Evolutionary conservation across 2,888 invertebrate genomes (phyloP).

Genomic region (Agrotis exclamationis): DNA sequence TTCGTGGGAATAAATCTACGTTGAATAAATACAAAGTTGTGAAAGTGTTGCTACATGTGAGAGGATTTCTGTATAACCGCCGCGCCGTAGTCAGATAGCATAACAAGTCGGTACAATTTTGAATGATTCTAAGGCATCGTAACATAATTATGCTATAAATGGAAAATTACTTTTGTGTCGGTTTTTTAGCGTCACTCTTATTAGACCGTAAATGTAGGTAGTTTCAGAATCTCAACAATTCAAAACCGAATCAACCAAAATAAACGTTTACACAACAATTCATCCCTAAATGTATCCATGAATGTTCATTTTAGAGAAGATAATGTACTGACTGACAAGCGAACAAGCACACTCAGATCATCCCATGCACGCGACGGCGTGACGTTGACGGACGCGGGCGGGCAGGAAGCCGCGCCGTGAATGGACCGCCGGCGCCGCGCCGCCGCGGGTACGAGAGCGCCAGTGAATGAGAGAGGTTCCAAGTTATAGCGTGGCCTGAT

Average conservation of each 20-base stretch:
- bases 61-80: conserved; percentile 3
- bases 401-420: conserved; percentile 31
- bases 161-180: neutral
- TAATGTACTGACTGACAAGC: conserved; percentile 41
- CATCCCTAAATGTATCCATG: neutral
- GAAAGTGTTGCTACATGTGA: neutral
- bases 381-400: conserved; percentile 37
- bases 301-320: conserved; percentile 27
- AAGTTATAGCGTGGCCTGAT: conserved; percentile 7
- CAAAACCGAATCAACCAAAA: too few relatives aligned
- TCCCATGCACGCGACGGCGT: conserved; percentile 31
- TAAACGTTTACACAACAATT: neutral
- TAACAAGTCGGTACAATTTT: neutral
- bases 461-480: conserved; percentile 10
- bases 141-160: neutral
- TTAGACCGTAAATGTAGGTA: too few relatives aligned
- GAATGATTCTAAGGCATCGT: neutral
- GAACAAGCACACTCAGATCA: conserved; percentile 47
- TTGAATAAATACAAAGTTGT: conserved; percentile 41
- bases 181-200: too few relatives aligned
- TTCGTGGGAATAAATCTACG: conserved; percentile 36
- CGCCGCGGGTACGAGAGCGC: neutral
- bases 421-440: conserved; percentile 7
- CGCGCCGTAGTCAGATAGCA: too few relatives aligned
- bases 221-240: neutral